Evolutionary conservation across 1,140 invertebrate species (phyloP).

Genomic region (Philaenus spumarius): DNA sequence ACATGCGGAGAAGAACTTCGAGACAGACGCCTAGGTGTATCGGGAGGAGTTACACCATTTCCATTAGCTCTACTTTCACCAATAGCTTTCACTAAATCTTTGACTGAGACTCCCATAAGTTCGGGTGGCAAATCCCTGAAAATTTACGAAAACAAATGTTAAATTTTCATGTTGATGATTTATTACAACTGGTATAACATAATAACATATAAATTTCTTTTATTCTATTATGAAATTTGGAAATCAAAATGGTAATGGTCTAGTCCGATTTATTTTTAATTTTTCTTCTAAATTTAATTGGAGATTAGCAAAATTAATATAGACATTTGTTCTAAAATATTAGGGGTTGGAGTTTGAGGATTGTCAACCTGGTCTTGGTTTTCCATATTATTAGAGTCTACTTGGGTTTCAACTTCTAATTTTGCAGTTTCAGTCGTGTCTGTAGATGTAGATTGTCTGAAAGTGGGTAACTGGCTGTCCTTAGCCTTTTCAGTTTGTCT

Average conservation of each 20-base stretch:
- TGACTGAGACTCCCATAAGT: slow-evolving; percentile 66
- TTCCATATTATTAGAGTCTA: no score
- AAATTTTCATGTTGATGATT: neutral
- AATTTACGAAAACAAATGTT: slow-evolving; percentile 26
- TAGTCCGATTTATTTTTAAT: slow-evolving; percentile 11
- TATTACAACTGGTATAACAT: no score
- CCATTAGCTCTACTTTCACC: slow-evolving; percentile 70
- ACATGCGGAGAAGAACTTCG: slow-evolving; percentile 55
- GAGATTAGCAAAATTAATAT: neutral
- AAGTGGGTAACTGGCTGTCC: no score
- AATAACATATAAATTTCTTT: no score
- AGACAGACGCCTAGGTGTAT: slow-evolving; percentile 55
- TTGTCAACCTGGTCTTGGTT: no score
- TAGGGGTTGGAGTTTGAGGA: neutral
- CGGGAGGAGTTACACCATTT: slow-evolving; percentile 65
- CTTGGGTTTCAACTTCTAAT: no score
- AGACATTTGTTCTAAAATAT: neutral
- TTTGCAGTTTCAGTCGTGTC: no score
- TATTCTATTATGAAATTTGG: no score
- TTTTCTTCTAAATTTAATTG: no score
- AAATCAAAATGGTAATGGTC: no score
- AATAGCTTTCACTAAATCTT: slow-evolving; percentile 71
- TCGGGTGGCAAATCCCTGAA: slow-evolving; percentile 53
- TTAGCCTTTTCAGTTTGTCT: no score
- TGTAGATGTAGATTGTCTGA: no score